Percentiles rank a stretch among this genome's conserved stretches.
phyloP scores from a whole-genome alignment of 2,113 vertebrate species.

The Copsychus sechellarum region DNA sequence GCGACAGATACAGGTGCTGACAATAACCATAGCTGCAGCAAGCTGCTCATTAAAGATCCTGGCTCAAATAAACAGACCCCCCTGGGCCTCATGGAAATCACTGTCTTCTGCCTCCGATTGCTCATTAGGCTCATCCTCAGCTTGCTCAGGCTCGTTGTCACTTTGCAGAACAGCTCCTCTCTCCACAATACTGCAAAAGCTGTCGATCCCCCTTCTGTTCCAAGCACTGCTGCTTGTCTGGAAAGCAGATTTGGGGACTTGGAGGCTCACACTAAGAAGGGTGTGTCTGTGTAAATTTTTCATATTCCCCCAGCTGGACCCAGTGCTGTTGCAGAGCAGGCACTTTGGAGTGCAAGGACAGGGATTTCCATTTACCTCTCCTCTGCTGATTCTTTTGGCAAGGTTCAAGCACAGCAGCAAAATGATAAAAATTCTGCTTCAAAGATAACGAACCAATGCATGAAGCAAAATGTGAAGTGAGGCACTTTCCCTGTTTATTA shows the following conservation, averaged over 20 bases:
- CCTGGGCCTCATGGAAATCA: not conserved
- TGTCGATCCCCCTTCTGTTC: not conserved
- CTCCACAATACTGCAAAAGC: not conserved
- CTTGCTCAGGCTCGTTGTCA: not conserved
- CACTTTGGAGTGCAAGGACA: not conserved
- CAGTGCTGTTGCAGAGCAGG: not conserved
- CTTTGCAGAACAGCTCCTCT: not conserved
- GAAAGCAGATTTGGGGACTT: not conserved
- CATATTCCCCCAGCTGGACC: not conserved
- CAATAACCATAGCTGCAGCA: conserved; percentile 15
- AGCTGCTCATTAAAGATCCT: conserved; percentile 11
- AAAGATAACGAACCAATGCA: not conserved
- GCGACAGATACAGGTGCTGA: conserved; percentile 19
- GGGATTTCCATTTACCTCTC: not conserved
- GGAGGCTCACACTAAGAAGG: not conserved
- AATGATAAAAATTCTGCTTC: not conserved
- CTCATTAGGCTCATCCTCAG: not conserved
- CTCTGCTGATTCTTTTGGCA: not conserved
- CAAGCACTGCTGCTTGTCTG: not conserved
- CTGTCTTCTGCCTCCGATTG: not conserved
- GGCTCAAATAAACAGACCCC: not conserved
- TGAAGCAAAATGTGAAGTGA: not conserved
- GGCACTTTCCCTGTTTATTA: not conserved
- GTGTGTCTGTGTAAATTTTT: not conserved
- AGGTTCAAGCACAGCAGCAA: not conserved